A percentile compares a stretch with the other conserved stretches of the same genome.
Conservation (phyloP, 92 coral and sea anemone genomes). For the Meandrina meandrites region DNA sequence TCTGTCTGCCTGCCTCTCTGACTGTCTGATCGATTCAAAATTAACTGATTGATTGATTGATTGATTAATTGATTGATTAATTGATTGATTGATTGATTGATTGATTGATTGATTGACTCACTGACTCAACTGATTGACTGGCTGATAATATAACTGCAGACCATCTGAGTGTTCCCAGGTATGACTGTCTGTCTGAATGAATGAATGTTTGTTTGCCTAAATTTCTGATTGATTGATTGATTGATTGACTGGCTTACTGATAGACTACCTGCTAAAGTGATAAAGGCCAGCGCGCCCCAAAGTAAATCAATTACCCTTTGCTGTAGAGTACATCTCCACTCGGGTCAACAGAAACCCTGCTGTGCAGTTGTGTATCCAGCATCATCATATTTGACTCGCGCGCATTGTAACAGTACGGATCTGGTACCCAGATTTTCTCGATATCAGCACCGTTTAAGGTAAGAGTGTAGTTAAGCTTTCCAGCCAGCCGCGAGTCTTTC, state of each 20-base stretch:
- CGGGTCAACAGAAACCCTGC: constrained; percentile 58
- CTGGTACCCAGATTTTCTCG: constrained; percentile 72
- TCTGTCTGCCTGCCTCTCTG: not conserved
- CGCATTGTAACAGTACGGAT: constrained; percentile 79
- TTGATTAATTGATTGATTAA: not conserved
- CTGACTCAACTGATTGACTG: not conserved
- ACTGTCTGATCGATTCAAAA: not conserved
- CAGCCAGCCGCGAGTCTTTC: constrained; percentile 68
- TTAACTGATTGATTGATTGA: not conserved
- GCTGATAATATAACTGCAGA: no score
- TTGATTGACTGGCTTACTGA: not conserved
- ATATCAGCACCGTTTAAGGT: constrained; percentile 70
- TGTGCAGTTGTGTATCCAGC: constrained; percentile 61
- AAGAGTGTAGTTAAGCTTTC: constrained; percentile 48
- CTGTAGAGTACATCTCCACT: constrained; percentile 63
- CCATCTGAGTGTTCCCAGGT: not conserved
- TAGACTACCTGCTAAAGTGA: not conserved
- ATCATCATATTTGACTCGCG: constrained; percentile 71
- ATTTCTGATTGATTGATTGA: not conserved
- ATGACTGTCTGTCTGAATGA: not conserved
- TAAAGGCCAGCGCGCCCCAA: not conserved
- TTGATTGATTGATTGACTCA: not conserved
- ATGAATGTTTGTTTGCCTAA: no score
- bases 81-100: not conserved
- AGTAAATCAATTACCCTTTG: constrained; percentile 49